A percentile compares a stretch with the other conserved stretches of the same genome.
These are phyloP conservation scores for Eristalis tenax DNA, from an alignment of 2,888 invertebrate genomes.

Conservation along the genomic window DNA sequence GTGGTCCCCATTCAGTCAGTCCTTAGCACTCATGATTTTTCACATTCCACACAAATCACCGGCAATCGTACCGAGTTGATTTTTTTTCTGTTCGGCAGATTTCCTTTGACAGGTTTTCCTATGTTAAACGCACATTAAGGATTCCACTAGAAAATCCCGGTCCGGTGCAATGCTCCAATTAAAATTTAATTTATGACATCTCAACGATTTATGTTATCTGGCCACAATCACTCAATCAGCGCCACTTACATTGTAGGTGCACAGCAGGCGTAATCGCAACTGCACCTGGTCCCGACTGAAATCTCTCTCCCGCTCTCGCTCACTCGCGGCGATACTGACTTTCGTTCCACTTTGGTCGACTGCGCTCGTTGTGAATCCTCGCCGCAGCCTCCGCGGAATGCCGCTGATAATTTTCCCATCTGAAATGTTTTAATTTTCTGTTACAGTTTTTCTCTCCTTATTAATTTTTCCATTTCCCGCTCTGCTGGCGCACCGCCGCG, in stretches of 20 bases:
- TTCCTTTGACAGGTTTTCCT: background rate
- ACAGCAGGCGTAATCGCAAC: slow-evolving; percentile 46
- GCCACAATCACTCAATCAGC: slow-evolving; percentile 71
- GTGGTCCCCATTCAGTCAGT: background rate
- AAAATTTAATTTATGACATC: slow-evolving; percentile 71
- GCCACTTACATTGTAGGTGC: slow-evolving; percentile 66
- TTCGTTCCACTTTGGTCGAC: slow-evolving; percentile 59
- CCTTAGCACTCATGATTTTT: background rate
- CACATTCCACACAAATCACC: background rate
- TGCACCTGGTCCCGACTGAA: slow-evolving; percentile 54
- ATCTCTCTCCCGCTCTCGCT: slow-evolving; percentile 20
- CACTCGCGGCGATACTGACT: background rate
- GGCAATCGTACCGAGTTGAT: background rate
- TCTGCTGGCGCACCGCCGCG: background rate
- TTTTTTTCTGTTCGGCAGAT: background rate
- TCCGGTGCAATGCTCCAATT: slow-evolving; percentile 58
- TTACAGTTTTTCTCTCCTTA: slow-evolving; percentile 49
- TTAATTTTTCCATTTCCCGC: slow-evolving; percentile 14
- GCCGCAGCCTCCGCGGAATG: slow-evolving; percentile 50
- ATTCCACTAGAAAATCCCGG: slow-evolving; percentile 52
- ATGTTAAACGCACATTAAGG: slow-evolving; percentile 22
- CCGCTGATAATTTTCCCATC: slow-evolving; percentile 67
- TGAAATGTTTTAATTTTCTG: slow-evolving; percentile 70
- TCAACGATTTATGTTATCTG: slow-evolving; percentile 67
- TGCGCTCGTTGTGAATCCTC: slow-evolving; percentile 47